A percentile compares a stretch with the other conserved stretches of the same genome.
phyloP scores from a whole-genome alignment of 2,888 invertebrate genomes.

The Cryptophagus acutangulus region DNA sequence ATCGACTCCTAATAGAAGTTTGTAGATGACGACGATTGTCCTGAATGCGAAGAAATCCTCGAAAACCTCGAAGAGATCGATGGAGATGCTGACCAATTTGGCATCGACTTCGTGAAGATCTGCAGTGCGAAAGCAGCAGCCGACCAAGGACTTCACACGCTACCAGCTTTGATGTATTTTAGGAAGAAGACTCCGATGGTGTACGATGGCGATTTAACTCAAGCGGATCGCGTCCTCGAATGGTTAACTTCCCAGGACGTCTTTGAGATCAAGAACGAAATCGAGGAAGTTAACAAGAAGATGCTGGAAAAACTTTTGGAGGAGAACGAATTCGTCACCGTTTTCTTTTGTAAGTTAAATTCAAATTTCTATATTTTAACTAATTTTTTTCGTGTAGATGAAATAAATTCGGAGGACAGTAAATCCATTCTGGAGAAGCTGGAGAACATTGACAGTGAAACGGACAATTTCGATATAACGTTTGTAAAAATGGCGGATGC shows the following conservation, averaged over 20 bases:
- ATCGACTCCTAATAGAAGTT: too few relatives aligned
- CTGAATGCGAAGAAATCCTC: slow-evolving; percentile 85
- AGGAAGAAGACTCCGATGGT: slow-evolving; percentile 73
- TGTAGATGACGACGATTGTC: slow-evolving; percentile 83
- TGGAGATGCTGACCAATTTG: slow-evolving; percentile 87
- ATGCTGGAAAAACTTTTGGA: slow-evolving; percentile 92
- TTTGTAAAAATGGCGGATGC: slow-evolving; percentile 92
- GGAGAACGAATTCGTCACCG: slow-evolving; percentile 91
- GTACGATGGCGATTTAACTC: slow-evolving; percentile 85
- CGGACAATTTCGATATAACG: slow-evolving; percentile 88
- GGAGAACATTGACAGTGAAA: slow-evolving; percentile 92
- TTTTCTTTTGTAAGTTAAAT: slow-evolving; percentile 85
- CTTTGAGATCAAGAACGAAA: slow-evolving; percentile 93
- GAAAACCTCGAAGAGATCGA: slow-evolving; percentile 91
- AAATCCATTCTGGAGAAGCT: slow-evolving; percentile 76
- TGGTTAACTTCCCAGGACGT: slow-evolving; percentile 94
- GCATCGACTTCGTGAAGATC: slow-evolving; percentile 93
- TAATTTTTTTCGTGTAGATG: slow-evolving; percentile 55
- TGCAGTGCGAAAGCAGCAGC: slow-evolving; percentile 76
- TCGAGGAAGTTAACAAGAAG: slow-evolving; percentile 94
- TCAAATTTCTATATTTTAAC: background rate
- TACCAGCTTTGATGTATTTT: slow-evolving; percentile 85
- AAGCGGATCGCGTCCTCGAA: slow-evolving; percentile 77
- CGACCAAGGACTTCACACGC: slow-evolving; percentile 74
- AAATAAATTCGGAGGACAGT: slow-evolving; percentile 74